Percentiles rank a stretch among this genome's conserved stretches.
These are phyloP conservation scores for Sclerodermus sp. DNA, from an alignment of 2,888 invertebrate species.

Conservation along the genomic window DNA sequence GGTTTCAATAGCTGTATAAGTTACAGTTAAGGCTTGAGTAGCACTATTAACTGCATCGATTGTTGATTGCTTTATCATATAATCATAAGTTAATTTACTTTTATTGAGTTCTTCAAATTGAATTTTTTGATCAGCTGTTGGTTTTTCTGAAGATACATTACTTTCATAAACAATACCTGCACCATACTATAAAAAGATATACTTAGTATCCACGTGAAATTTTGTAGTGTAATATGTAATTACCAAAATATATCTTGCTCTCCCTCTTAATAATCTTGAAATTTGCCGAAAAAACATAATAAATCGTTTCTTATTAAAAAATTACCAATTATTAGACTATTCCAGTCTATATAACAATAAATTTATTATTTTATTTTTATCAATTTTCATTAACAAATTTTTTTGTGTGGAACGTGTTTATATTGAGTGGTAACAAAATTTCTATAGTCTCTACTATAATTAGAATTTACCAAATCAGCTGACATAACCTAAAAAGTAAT, in stretches of 20 bases:
- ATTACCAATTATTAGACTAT: too few relatives aligned
- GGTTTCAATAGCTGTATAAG: conserved; percentile 44
- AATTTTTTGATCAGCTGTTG: conserved; percentile 30
- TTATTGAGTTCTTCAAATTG: conserved; percentile 35
- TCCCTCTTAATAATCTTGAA: too few relatives aligned
- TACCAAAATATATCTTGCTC: too few relatives aligned
- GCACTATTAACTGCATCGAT: conserved; percentile 48
- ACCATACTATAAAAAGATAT: conserved; percentile 28
- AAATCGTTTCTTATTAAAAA: not conserved
- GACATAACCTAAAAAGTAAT: not conserved
- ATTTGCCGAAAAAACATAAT: not conserved
- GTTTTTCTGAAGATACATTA: conserved; percentile 27
- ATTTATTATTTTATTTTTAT: not conserved
- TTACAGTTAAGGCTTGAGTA: conserved; percentile 44
- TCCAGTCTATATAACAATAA: not conserved
- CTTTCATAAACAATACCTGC: conserved; percentile 29
- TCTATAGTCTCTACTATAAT: too few relatives aligned
- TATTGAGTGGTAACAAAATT: not conserved
- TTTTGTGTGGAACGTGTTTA: not conserved
- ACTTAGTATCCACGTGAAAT: too few relatives aligned
- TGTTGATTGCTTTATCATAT: conserved; percentile 48
- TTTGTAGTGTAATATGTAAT: too few relatives aligned
- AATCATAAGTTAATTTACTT: conserved; percentile 41
- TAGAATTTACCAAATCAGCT: not conserved
- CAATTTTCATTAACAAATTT: not conserved